Base-by-base conservation (phyloP, 2,797 vertebrate genomes). In the Lithobates pipiens region DNA sequence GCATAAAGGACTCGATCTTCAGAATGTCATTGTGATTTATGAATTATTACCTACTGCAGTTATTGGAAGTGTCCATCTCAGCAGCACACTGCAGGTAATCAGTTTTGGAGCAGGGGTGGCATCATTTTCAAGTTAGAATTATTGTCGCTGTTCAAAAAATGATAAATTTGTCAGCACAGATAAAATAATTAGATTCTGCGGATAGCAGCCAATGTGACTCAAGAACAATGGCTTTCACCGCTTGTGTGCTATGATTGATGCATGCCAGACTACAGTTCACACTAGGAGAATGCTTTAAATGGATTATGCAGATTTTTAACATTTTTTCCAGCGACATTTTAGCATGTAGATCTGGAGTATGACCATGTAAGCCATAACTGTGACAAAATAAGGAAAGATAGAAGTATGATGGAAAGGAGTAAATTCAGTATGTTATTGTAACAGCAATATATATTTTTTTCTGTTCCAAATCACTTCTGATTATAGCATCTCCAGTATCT, bases 21-120 rank as follows among this genome's bases (percentile, higher is more conserved):
- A 57, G 39, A 10, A 46, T 83, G 81, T 76, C 81, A 83, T 36
- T 27, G 44, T 76, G 81, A 83, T 83, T 68, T 83, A 83, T 83
- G 73, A 68, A 76, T 76, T 50, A 34, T 69, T 39, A 83, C 61
- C 39, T 54, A 1, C 27, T n/a, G 81, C 29, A 25, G 73, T 50
- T 76, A 76, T 83, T 83, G 73, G 21, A 83, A 76, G 44, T 82
- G 57, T 75, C 79, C 80, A 9, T 80, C 57, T 82, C 18, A 23
- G 54, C 72, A 23, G 3, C 63, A 68, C 63, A 21, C 42, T 21
- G 72, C 29, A 76, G 73, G 71, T 83, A 68, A 83, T 83, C 39
- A 39, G 44, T 57, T 83, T 25, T 25, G 36, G 25, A 67, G 39
- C 69, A 61, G 27, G 32, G 50, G 29, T 71, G 39, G 61, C 2